phyloP scores from a whole-genome alignment of 2,888 invertebrate species.

The Diploptera punctata region DNA sequence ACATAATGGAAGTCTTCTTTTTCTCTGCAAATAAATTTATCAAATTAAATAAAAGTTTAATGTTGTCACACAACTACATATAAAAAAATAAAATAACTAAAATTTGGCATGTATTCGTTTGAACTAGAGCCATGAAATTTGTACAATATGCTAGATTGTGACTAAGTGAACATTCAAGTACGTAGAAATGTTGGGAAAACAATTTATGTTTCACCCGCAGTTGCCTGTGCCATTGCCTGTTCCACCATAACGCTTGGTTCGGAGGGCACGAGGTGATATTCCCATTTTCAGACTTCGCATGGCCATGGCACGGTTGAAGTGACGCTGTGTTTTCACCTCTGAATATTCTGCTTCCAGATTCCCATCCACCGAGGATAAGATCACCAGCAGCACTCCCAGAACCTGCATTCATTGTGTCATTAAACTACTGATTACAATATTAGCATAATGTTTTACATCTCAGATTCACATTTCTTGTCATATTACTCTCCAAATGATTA shows the following conservation, averaged over 20 bases:
- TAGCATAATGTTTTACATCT: no score
- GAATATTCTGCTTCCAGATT: slow-evolving; percentile 51
- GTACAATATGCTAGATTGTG: slow-evolving; percentile 3
- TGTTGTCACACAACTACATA: background rate
- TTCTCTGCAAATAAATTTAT: background rate
- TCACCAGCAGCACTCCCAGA: slow-evolving; percentile 81
- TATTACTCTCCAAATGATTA: no score
- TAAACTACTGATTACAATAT: slow-evolving; percentile 32
- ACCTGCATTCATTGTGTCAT: no score
- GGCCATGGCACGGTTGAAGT: slow-evolving; percentile 89
- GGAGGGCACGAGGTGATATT: slow-evolving; percentile 52
- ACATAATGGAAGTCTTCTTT: background rate
- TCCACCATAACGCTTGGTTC: slow-evolving; percentile 45
- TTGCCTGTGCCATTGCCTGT: slow-evolving; percentile 1
- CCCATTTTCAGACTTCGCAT: slow-evolving; percentile 75
- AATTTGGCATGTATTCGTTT: slow-evolving; percentile 23
- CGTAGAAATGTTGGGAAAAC: background rate
- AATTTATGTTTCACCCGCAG: slow-evolving; percentile 8
- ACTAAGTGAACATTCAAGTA: slow-evolving; percentile 24
- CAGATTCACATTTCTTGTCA: no score
- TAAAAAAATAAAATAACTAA: slow-evolving; percentile 28
- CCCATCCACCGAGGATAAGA: slow-evolving; percentile 75
- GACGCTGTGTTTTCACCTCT: slow-evolving; percentile 72
- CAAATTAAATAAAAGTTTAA: background rate
- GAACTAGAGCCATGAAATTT: slow-evolving; percentile 25